These are phyloP conservation scores for Ephialtes manifestator DNA, from an alignment of 2,888 invertebrate genomes.

Conservation along the genomic window DNA sequence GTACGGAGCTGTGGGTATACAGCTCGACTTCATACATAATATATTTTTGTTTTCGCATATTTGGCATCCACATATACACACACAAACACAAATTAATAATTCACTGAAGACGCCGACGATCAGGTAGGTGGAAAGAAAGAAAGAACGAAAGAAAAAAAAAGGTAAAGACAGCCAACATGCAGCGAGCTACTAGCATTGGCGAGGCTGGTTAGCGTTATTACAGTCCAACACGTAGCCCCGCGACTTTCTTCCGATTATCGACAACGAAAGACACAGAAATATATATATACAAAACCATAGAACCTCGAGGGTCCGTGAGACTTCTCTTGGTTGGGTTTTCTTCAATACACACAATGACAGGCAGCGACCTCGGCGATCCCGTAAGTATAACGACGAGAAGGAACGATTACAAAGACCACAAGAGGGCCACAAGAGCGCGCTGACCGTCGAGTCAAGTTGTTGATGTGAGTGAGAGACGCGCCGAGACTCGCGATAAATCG, in stretches of 20 bases:
- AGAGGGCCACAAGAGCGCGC: background rate
- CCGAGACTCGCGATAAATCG: conserved; percentile 48
- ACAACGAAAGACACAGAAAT: conserved; percentile 46
- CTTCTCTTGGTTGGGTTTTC: background rate
- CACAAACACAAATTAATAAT: background rate
- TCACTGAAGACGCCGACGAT: background rate
- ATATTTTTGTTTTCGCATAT: conserved; percentile 45
- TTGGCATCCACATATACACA: background rate
- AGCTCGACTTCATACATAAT: conserved; percentile 40
- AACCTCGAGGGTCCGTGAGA: background rate
- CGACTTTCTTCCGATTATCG: conserved; percentile 61
- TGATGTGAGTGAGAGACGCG: background rate
- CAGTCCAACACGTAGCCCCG: conserved; percentile 43
- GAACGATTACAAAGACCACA: conserved; percentile 15
- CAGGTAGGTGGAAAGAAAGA: conserved; percentile 16
- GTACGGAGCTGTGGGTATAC: conserved; percentile 12
- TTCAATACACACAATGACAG: background rate
- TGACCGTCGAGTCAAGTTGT: background rate
- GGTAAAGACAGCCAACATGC: background rate
- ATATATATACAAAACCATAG: background rate
- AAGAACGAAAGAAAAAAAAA: conserved; percentile 7
- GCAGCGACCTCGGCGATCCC: background rate
- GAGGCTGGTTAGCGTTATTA: conserved; percentile 62
- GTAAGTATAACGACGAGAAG: conserved; percentile 16
- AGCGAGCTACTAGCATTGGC: conserved; percentile 26